Evolutionary conservation across 1,140 invertebrate genomes (phyloP), one percentile per base, ranked within the genome.

Genomic region (Drosophila busckii): DNA sequence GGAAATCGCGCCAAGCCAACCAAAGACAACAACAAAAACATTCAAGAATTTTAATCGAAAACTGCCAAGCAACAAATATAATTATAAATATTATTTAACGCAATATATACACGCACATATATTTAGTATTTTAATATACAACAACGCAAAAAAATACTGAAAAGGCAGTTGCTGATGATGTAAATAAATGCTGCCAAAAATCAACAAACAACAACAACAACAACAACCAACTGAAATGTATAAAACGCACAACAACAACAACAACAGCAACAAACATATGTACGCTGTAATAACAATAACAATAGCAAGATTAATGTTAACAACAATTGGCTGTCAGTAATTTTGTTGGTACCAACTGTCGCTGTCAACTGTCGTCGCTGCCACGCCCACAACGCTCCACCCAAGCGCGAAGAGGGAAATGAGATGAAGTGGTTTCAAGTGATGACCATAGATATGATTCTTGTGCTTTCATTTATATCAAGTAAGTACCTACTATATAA

Each of bases 341-440:
- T 20, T 37, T 10, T n/a, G n/a, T n/a, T n/a, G n/a, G n/a, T n/a
- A n/a, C n/a, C n/a, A 26, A 4, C 15, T 17, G 6, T 26, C 54
- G 32, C 32, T 55, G 42, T 46, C 32, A 46, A 46, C 12, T 38
- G 28, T 58, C 52, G 53, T 55, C 46, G 19, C 56, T 54, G 56
- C 42, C 56, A 61, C 48, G 49, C 48, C 56, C 48, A 48, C 38
- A 48, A 52, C 54, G 54, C 49, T 20, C 49, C 26, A 45, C 40
- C 59, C 35, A 64, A 69, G 68, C 64, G 69, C 56, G 65, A 68
- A 84, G 78, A 80, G 78, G 78, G 80, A 84, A 80, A 84, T 84
- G 78, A 84, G 71, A 84, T 84, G 78, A 84, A 84, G 78, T 84
- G 78, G 78, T 84, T 84, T 84, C 78, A 84, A 84, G 78, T 84